These are phyloP conservation scores for Pycnomerus fuliginosus DNA, from an alignment of 2,888 invertebrate genomes.

Conservation along the genomic window DNA sequence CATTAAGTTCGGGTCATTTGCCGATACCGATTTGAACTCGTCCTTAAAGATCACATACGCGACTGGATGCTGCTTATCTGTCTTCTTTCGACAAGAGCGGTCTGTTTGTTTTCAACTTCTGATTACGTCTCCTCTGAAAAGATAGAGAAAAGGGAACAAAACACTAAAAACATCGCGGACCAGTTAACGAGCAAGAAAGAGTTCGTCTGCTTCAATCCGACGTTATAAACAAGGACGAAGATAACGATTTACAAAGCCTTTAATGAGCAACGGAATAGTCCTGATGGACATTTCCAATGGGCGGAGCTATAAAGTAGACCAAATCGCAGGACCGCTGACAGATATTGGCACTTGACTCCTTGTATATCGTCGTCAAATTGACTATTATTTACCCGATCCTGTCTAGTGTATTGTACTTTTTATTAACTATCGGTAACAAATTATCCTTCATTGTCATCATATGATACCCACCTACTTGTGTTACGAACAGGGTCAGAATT, in stretches of 20 bases:
- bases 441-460: too few relatives aligned
- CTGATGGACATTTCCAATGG: slow-evolving; percentile 67
- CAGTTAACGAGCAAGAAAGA: slow-evolving; percentile 32
- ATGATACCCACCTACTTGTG: too few relatives aligned
- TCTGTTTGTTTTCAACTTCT: slow-evolving; percentile 27
- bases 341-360: slow-evolving; percentile 47
- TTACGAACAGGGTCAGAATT: too few relatives aligned
- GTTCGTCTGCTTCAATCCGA: slow-evolving; percentile 14
- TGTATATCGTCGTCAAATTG: slow-evolving; percentile 48
- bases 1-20: slow-evolving; percentile 48
- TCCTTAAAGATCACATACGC: slow-evolving; percentile 31
- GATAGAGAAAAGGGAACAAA: slow-evolving; percentile 30
- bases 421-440: not conserved
- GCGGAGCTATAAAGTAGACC: slow-evolving; percentile 48
- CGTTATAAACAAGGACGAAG: slow-evolving; percentile 30
- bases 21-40: slow-evolving; percentile 44
- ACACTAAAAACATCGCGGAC: slow-evolving; percentile 33
- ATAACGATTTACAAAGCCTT: slow-evolving; percentile 61
- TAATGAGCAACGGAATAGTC: slow-evolving; percentile 65
- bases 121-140: slow-evolving; percentile 26
- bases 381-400: slow-evolving; percentile 4
- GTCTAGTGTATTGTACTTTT: not conserved
- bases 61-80: slow-evolving; percentile 30
- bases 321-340: slow-evolving; percentile 43
- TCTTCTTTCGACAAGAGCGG: slow-evolving; percentile 25